Evolutionary conservation across 1,140 invertebrate species (phyloP).

Genomic region (Drosophila obscura): DNA sequence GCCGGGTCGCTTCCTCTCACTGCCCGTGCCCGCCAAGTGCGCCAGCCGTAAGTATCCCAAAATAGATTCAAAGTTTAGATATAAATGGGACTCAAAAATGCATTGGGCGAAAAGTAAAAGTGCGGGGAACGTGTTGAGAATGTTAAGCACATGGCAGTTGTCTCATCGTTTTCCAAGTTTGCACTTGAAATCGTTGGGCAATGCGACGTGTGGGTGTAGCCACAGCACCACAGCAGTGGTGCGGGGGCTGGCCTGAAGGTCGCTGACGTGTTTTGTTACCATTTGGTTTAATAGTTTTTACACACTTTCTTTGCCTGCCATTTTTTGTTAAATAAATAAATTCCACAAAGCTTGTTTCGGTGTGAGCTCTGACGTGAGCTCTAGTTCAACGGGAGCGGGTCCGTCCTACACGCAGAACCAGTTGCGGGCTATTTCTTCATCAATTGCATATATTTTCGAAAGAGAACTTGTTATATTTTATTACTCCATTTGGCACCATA

Average conservation of each 20-base stretch:
- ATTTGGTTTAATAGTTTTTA: constrained; percentile 15
- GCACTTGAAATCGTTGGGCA: constrained; percentile 78
- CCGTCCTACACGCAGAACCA: too few relatives aligned
- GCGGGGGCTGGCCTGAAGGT: constrained; percentile 53
- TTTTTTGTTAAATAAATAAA: constrained; percentile 27
- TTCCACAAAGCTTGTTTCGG: constrained; percentile 1
- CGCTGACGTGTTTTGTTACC: constrained; percentile 54
- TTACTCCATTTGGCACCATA: too few relatives aligned
- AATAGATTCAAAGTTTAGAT: background rate
- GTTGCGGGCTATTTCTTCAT: too few relatives aligned
- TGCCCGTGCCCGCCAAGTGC: constrained; percentile 91
- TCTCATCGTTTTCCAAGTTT: constrained; percentile 60
- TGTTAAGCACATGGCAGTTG: constrained; percentile 49
- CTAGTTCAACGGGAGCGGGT: too few relatives aligned
- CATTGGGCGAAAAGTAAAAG: constrained; percentile 70
- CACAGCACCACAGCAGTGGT: constrained; percentile 9
- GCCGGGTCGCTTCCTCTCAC: constrained; percentile 90
- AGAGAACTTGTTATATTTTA: background rate
- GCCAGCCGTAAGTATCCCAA: constrained; percentile 89
- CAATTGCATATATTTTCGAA: background rate
- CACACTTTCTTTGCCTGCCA: constrained; percentile 57
- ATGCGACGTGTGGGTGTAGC: constrained; percentile 68
- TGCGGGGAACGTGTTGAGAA: constrained; percentile 50
- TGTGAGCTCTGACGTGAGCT: too few relatives aligned
- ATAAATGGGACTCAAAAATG: too few relatives aligned